phyloP scores from a whole-genome alignment of 2,888 invertebrate genomes.

The Pyrgus malvae region DNA sequence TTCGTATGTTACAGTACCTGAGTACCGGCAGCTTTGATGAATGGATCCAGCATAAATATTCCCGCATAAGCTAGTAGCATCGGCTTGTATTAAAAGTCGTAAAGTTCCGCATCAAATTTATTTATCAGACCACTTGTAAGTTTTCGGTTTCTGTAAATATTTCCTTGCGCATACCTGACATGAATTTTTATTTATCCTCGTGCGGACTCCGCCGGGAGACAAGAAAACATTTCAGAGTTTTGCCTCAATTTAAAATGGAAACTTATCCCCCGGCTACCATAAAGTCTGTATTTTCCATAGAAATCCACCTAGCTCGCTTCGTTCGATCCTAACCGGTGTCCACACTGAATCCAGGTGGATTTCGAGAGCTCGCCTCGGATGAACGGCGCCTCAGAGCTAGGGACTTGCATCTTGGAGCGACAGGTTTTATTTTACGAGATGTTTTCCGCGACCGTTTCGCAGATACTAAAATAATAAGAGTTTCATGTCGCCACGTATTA shows the following conservation, averaged over 20 bases:
- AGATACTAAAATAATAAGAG: slow-evolving; percentile 81
- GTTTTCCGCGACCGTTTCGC: slow-evolving; percentile 75
- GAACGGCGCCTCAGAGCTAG: slow-evolving; percentile 53
- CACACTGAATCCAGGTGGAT: slow-evolving; percentile 74
- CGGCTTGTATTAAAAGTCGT: slow-evolving; percentile 22
- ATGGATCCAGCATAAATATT: not conserved
- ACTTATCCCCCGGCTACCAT: slow-evolving; percentile 78
- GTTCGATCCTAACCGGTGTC: slow-evolving; percentile 73
- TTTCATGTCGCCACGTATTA: slow-evolving; percentile 78
- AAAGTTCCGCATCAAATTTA: slow-evolving; percentile 33
- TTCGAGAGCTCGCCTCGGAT: slow-evolving; percentile 62
- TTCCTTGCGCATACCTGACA: slow-evolving; percentile 65
- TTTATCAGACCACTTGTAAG: slow-evolving; percentile 39
- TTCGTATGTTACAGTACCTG: not conserved
- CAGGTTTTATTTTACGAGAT: slow-evolving; percentile 78
- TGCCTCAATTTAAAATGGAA: slow-evolving; percentile 80
- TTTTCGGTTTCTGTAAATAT: slow-evolving; percentile 68
- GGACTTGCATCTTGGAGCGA: slow-evolving; percentile 61
- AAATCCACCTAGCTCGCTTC: slow-evolving; percentile 69
- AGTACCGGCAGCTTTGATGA: not conserved
- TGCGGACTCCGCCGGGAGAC: slow-evolving; percentile 65
- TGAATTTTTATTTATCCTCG: slow-evolving; percentile 74
- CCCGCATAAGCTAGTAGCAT: not conserved
- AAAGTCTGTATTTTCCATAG: slow-evolving; percentile 80
- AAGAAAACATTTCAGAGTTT: slow-evolving; percentile 75